Conservation (phyloP, 2,888 invertebrate species). For the Palloptera scutellata region DNA sequence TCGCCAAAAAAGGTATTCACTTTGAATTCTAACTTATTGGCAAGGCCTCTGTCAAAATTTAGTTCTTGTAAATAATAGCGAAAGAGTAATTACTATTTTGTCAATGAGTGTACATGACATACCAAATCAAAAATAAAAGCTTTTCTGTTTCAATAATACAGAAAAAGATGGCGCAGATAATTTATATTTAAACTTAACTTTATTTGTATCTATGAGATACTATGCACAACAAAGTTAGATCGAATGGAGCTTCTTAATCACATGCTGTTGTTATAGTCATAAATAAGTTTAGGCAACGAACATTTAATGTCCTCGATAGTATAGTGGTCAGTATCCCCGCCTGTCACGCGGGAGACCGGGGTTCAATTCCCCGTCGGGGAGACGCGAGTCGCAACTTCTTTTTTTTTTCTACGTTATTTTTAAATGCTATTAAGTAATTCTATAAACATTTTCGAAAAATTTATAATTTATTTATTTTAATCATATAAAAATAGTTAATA, state of each 20-base stretch:
- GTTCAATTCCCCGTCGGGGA: conserved; percentile 53
- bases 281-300: neutral
- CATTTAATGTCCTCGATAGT: conserved; percentile 45
- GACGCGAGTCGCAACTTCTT: conserved; percentile 14
- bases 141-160: neutral
- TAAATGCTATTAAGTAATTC: too few relatives aligned
- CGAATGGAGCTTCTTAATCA: too few relatives aligned
- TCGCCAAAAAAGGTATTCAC: too few relatives aligned
- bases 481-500: too few relatives aligned
- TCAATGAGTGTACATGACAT: too few relatives aligned
- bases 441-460: too few relatives aligned
- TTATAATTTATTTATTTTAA: too few relatives aligned
- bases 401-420: conserved; percentile 6
- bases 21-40: too few relatives aligned
- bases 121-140: neutral
- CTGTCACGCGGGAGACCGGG: conserved; percentile 62
- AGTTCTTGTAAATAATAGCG: too few relatives aligned
- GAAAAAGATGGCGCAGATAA: too few relatives aligned
- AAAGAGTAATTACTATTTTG: too few relatives aligned
- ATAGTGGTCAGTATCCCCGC: conserved; percentile 62
- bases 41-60: too few relatives aligned
- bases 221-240: neutral
- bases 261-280: neutral
- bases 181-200: neutral
- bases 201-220: neutral